A percentile compares a stretch with the other conserved stretches of the same genome.
Conservation (phyloP, 2,113 vertebrate species). For the Muntiacus reevesi region DNA sequence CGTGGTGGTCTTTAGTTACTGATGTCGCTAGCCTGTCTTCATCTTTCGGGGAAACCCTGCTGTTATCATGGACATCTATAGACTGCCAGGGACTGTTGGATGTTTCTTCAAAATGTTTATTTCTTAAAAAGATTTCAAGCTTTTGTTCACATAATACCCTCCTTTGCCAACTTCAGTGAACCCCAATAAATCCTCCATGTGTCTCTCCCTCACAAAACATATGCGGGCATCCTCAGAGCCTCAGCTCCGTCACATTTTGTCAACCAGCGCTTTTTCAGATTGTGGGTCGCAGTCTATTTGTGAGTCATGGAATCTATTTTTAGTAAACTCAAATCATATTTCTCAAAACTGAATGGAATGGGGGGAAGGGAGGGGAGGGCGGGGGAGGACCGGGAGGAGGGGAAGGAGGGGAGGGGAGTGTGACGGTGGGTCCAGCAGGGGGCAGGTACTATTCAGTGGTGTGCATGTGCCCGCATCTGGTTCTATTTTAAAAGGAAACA, state of each 20-base stretch:
- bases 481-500: not conserved
- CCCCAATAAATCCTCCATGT: not conserved
- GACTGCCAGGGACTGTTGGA: not conserved
- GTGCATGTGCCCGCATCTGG: accelerated
- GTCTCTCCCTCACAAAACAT: not conserved
- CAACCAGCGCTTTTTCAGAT: not conserved
- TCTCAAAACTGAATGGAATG: not conserved
- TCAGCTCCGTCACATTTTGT: not conserved
- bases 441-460: accelerated
- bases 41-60: not conserved
- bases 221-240: not conserved
- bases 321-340: not conserved
- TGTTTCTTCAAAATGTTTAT: not conserved
- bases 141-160: not conserved
- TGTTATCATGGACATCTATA: accelerated
- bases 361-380: not conserved
- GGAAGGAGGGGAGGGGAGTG: accelerated
- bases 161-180: not conserved
- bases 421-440: accelerated
- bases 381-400: accelerated
- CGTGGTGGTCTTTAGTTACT: no score
- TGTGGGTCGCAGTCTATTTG: not conserved
- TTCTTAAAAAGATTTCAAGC: not conserved
- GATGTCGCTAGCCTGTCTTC: accelerated
- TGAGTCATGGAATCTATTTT: not conserved